phyloP scores from a whole-genome alignment of 1,140 invertebrate genomes.

The Atta colombica region DNA sequence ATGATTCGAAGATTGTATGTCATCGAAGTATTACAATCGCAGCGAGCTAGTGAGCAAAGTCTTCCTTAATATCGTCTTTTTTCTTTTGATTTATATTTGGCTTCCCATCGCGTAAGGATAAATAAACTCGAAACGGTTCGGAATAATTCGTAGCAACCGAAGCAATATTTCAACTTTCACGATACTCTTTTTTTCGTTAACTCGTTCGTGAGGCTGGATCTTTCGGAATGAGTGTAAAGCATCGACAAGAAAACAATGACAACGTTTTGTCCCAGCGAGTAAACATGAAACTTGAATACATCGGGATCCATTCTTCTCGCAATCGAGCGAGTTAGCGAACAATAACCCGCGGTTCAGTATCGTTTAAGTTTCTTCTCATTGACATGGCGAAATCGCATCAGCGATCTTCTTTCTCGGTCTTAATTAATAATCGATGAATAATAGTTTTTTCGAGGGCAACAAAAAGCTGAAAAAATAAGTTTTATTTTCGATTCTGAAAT shows the following conservation, averaged over 20 bases:
- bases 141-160: neutral
- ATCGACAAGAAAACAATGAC: slow-evolving; percentile 11
- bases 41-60: slow-evolving; percentile 57
- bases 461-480: neutral
- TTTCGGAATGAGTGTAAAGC: neutral
- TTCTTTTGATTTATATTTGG: slow-evolving; percentile 38
- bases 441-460: slow-evolving; percentile 10
- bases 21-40: slow-evolving; percentile 5
- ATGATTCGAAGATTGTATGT: neutral
- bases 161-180: slow-evolving; percentile 26
- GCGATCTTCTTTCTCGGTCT: slow-evolving; percentile 1
- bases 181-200: slow-evolving; percentile 1
- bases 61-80: slow-evolving; percentile 59
- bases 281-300: slow-evolving; percentile 19
- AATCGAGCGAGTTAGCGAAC: slow-evolving; percentile 35
- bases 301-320: slow-evolving; percentile 24
- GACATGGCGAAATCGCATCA: neutral
- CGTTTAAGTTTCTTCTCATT: slow-evolving; percentile 31
- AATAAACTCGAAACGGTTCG: slow-evolving; percentile 15
- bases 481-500: slow-evolving; percentile 15
- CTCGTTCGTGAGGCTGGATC: neutral
- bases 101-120: slow-evolving; percentile 19
- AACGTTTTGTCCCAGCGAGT: slow-evolving; percentile 14
- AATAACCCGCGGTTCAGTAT: slow-evolving; percentile 21
- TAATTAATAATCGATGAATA: slow-evolving; percentile 2